phyloP scores from a whole-genome alignment of 2,797 vertebrate genomes.

The Coregonus ussuriensis region DNA sequence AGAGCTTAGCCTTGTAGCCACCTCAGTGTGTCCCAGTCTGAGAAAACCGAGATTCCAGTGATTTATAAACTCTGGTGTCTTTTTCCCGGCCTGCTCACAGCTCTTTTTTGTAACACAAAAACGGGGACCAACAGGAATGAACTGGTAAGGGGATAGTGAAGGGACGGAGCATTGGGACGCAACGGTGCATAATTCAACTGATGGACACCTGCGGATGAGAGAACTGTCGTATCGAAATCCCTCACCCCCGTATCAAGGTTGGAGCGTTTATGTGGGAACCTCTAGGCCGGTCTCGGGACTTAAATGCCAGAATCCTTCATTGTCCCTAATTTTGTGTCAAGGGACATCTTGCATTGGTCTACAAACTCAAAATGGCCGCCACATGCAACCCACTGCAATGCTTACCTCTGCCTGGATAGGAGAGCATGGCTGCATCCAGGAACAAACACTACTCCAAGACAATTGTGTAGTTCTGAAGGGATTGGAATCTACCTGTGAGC shows the following conservation, averaged over 20 bases:
- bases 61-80: not conserved
- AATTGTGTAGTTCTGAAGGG: not conserved
- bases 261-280: not conserved
- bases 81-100: constrained; percentile 3
- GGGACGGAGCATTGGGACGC: not conserved
- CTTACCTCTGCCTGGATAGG: not conserved
- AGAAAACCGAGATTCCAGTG: not conserved
- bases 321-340: not conserved
- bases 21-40: not conserved
- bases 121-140: not conserved
- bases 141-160: not conserved
- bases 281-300: not conserved
- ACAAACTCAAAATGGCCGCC: not conserved
- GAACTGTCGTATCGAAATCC: constrained; percentile 2
- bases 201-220: constrained; percentile 7
- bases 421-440: not conserved
- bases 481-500: not conserved
- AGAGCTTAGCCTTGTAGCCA: not conserved
- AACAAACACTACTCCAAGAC: not conserved
- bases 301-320: constrained; percentile 16
- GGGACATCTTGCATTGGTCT: not conserved
- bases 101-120: not conserved
- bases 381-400: not conserved
- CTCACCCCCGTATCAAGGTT: constrained; percentile 10
- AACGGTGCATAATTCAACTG: constrained; percentile 12